Evolutionary conservation across 2,113 vertebrate genomes (phyloP), one percentile per base, ranked within the genome.

Genomic region (Phodopus roborovskii): DNA sequence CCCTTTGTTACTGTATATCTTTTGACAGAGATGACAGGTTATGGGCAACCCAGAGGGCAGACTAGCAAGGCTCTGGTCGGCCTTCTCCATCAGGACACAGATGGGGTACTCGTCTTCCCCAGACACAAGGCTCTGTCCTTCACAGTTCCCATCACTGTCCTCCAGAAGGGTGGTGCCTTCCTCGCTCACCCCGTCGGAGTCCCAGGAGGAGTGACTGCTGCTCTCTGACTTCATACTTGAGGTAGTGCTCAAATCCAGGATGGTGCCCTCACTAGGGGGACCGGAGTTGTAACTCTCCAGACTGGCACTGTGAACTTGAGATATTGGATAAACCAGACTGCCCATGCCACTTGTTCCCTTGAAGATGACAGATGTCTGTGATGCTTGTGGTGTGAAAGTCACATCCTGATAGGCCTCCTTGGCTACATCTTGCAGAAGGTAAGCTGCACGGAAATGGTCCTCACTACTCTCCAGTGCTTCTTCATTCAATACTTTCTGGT

Each of bases 1-100:
- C 96, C 99, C 99, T 98, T 99, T 99, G 98, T 99, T 99, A 97
- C 99, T 99, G 66, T 99, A 99, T 28, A 99, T 99, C 98, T 99
- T 99, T 98, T 99, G 99, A 98, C 99, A 99, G 96, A 99, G 97
- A 48, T 99, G 99, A 97, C 99, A 99, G 33, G 99, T 99, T 75
- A 99, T 99, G 36, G 99, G 99, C 81, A 99, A 98, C 85, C 98
- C 98, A 10, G 98, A 98, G 88, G 98, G 98, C 83, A 98, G 97
- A 97, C 96, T 98, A 88, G 97, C 96, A 50, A 98, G 98, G 97
- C 98, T 98, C 95, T 98, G 98, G 81, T 98, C 97, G 39, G 98
- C 98, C 97, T 98, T 99, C 53, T 99, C 99, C 94, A 97, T 97
- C 86, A 98, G 97, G 90, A 98, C 94, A 73, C 97, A 98, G 94